phyloP scores from a whole-genome alignment of 2,888 invertebrate species.

The Chloroclysta siterata region DNA sequence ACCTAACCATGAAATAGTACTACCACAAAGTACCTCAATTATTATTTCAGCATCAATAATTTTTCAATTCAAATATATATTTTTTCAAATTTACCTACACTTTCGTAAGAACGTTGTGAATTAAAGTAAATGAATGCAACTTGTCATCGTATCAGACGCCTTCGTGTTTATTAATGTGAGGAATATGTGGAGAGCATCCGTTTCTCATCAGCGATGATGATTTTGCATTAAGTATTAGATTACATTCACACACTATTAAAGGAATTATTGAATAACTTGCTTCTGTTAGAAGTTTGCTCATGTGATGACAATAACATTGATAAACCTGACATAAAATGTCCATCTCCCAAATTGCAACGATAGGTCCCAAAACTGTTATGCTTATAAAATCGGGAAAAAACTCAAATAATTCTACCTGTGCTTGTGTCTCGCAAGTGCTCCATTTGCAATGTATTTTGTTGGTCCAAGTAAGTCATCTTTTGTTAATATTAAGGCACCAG shows the following conservation, averaged over 20 bases:
- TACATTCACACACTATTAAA: slow-evolving; percentile 44
- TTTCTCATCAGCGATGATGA: slow-evolving; percentile 40
- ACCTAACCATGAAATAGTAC: no score
- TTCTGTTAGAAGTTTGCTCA: neutral
- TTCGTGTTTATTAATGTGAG: slow-evolving; percentile 24
- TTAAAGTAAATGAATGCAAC: slow-evolving; percentile 27
- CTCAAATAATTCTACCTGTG: slow-evolving; percentile 11
- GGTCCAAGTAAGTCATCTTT: slow-evolving; percentile 1
- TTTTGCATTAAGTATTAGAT: slow-evolving; percentile 38
- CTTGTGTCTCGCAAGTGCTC: neutral
- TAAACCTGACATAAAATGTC: neutral
- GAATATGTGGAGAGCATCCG: slow-evolving; percentile 34
- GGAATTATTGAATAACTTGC: slow-evolving; percentile 13
- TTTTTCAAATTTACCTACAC: no score
- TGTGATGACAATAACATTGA: neutral
- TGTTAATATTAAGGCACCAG: slow-evolving; percentile 11
- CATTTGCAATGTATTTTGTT: slow-evolving; percentile 11
- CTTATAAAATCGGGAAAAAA: neutral
- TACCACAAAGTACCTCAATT: no score
- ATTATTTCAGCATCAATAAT: no score
- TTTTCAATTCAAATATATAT: no score
- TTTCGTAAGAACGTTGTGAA: no score
- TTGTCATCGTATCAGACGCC: slow-evolving; percentile 25
- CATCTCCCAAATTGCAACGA: neutral
- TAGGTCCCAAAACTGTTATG: neutral